Percentiles rank a stretch among this genome's conserved stretches.
Evolutionary conservation across 1,140 invertebrate genomes (phyloP).

Genomic region (Rhyzopertha dominica): DNA sequence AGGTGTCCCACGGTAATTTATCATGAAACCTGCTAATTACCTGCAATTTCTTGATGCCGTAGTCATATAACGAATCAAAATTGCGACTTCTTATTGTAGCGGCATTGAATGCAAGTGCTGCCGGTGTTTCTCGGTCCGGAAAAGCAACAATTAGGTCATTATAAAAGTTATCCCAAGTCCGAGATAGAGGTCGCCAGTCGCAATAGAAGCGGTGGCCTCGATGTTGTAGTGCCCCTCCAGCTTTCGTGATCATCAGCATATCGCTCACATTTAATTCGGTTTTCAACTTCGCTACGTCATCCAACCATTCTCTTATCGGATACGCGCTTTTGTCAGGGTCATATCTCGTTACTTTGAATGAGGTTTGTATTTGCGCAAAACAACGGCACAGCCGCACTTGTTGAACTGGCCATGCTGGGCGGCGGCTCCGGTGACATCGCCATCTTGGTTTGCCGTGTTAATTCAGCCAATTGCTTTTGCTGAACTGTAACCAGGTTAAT

Average conservation of each 20-base stretch:
- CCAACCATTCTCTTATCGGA: conserved; percentile 17
- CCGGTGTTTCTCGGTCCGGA: conserved; percentile 9
- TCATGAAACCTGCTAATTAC: neutral
- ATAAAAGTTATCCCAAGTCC: conserved; percentile 21
- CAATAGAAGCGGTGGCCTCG: conserved; percentile 18
- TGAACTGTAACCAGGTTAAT: no score
- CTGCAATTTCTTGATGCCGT: conserved; percentile 6
- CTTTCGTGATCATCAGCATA: conserved; percentile 18
- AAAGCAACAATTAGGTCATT: conserved; percentile 9
- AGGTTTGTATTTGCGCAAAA: no score
- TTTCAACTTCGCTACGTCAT: conserved; percentile 15
- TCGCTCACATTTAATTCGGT: conserved; percentile 13
- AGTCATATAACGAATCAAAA: conserved; percentile 7
- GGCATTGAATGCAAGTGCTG: neutral
- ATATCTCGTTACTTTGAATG: conserved; percentile 15
- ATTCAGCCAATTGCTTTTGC: no score
- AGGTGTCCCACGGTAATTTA: neutral
- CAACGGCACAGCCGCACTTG: no score
- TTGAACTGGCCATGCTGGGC: no score
- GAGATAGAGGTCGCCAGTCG: conserved; percentile 20
- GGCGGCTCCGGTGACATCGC: no score
- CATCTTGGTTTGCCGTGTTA: no score
- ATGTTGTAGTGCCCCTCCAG: conserved; percentile 18
- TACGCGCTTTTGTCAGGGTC: conserved; percentile 18
- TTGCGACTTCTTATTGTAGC: conserved; percentile 8